Evolutionary conservation across 2,113 vertebrate species (phyloP).

Genomic region (Elaphurus davidianus): DNA sequence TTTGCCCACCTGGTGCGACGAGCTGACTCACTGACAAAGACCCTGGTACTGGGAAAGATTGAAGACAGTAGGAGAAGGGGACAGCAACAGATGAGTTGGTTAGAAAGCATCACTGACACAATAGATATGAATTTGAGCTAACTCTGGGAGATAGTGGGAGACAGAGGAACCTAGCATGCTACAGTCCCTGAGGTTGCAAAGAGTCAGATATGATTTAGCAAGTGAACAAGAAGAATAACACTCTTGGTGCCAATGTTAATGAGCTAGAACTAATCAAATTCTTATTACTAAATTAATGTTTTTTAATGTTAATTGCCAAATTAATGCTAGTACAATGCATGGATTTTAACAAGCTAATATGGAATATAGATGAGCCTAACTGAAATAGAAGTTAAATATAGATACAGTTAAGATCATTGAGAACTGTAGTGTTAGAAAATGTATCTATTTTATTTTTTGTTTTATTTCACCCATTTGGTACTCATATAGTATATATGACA

Average conservation of each 20-base stretch:
- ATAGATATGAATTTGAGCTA: not conserved
- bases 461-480: not conserved
- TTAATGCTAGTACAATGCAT: conserved; percentile 68
- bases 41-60: not conserved
- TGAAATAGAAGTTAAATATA: conserved; percentile 72
- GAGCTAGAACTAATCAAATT: conserved; percentile 78
- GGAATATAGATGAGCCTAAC: conserved; percentile 62
- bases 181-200: not conserved
- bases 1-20: not conserved
- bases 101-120: not conserved
- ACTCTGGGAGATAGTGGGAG: not conserved
- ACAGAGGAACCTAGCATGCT: not conserved
- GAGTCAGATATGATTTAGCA: not conserved
- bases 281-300: conserved; percentile 72
- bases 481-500: not conserved
- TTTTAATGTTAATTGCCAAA: conserved; percentile 66
- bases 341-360: conserved; percentile 70
- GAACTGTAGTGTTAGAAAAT: conserved; percentile 47
- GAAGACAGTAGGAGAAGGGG: not conserved
- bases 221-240: not conserved
- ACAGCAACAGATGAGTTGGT: not conserved
- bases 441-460: not conserved
- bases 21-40: not conserved
- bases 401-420: conserved; percentile 59
- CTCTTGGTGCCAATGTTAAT: conserved; percentile 74